Evolutionary conservation across 2,888 invertebrate genomes (phyloP), one percentile per base, ranked within the genome.

Genomic region (Lysandra bellargus): DNA sequence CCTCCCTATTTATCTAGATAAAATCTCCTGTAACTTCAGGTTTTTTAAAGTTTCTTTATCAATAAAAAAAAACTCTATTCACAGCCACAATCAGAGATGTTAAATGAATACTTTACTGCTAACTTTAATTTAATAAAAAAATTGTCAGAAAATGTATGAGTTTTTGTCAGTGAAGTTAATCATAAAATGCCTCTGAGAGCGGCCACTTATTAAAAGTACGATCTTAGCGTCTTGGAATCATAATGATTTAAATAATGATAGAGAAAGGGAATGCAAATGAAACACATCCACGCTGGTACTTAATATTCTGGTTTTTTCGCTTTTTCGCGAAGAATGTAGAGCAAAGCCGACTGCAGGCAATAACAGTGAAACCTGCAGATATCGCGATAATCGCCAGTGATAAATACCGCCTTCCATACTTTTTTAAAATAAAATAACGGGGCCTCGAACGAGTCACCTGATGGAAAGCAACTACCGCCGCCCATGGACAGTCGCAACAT

Each of bases 301-400:
- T 23, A 23, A 61, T 61, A 61, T 23, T 61, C 61, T 61, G n/a
- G 61, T 61, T 61, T 61, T 61, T 61, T 61, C 61, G 7, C 61
- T 61, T 61, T 61, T 61, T 61, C 61, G n/a, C 61, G 4, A 61
- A 61, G 61, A 61, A 61, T 61, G 61, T 61, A 61, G 61, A 61
- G 12, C 57, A 57, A 57, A 57, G 7, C 61, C 23, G 23, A 23
- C 61, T 61, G 23, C 61, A 23, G 1, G 23, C 23, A 7, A 61
- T 61, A 7, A 61, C 7, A 61, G 61, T 23, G 61, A 61, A 61
- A 61, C 17, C 23, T 61, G 61, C 61, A 61, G 23, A 61, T 23
- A 61, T 61, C n/a, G 61, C 9, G 14, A 23, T 61, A 61, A 61
- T 61, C 61, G 61, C 1, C 1, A 7, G 23, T 23, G 23, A 61